Percentiles rank a stretch among this genome's conserved stretches.
These are phyloP conservation scores for Phoxinus phoxinus DNA, from an alignment of 2,113 vertebrate species.

Conservation along the genomic window DNA sequence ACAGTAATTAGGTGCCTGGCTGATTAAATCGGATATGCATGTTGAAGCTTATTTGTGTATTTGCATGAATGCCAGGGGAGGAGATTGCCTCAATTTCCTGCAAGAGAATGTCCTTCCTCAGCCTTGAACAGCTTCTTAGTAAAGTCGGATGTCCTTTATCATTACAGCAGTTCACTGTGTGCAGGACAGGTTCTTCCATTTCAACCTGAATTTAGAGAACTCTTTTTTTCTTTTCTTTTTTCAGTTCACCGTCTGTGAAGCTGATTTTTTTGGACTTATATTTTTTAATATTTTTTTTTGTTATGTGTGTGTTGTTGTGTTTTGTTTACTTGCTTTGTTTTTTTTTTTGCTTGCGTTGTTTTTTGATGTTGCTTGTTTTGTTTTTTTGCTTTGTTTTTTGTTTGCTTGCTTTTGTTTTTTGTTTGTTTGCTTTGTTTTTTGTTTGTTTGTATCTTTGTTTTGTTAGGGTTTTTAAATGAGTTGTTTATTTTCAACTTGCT, in stretches of 20 bases:
- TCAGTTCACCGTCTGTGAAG: too few relatives aligned
- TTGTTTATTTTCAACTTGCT: neutral
- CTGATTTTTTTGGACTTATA: neutral
- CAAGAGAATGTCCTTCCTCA: slow-evolving; percentile 38
- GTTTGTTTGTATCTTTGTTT: too few relatives aligned
- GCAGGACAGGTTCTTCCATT: neutral
- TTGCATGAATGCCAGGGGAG: slow-evolving; percentile 47
- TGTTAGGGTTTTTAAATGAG: too few relatives aligned
- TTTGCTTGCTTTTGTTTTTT: neutral
- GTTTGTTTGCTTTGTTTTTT: too few relatives aligned
- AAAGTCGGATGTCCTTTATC: slow-evolving; percentile 5
- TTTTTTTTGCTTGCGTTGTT: too few relatives aligned
- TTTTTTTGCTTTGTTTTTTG: too few relatives aligned
- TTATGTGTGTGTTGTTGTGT: too few relatives aligned
- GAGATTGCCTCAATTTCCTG: slow-evolving; percentile 38
- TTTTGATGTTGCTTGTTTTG: neutral
- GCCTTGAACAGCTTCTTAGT: slow-evolving; percentile 44
- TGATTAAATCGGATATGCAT: slow-evolving; percentile 79
- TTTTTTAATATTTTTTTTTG: too few relatives aligned
- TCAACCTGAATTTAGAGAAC: too few relatives aligned
- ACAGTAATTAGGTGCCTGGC: slow-evolving; percentile 67
- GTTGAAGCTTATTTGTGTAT: slow-evolving; percentile 66
- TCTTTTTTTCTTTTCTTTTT: too few relatives aligned
- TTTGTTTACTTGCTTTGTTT: neutral
- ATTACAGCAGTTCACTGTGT: neutral